Base-by-base conservation (phyloP, 2,113 vertebrate genomes). In the Porphyrio hochstetteri region DNA sequence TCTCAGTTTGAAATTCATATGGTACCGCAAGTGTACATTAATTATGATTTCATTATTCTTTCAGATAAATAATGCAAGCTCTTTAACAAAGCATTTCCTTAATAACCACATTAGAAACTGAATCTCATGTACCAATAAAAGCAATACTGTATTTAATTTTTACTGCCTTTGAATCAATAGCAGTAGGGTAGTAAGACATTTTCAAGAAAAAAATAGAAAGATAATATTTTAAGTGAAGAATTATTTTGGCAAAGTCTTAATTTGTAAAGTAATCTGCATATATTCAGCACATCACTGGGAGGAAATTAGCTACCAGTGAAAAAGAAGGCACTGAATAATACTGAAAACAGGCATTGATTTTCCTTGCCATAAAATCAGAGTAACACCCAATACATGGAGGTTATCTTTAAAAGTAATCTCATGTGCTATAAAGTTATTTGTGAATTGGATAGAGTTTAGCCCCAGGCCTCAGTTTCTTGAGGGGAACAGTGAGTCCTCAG, bases 21-120 rank as follows among this genome's bases (percentile, higher is more conserved):
- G 10, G 16, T 81, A 80, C 70, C 28, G 2, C 33, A 36, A 81
- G 15, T 68, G 72, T 85, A 75, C 93, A 95, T 94, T 90, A 96
- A 94, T 97, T 97, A 97, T 77, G 48, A 95, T 97, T 97, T 97
- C 55, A 95, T 97, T 97, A 86, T 94, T 94, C 89, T 96, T 95
- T 96, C 91, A 97, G 95, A 97, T 96, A 97, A 98, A 97, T 97
- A 97, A 97, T 97, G 96, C 92, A 97, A 93, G 14, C 13, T 90
- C 76, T 96, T 96, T 96, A 96, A 97, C 91, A 96, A 97, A 96
- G 70, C 88, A 96, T 96, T 97, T 97, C 94, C 93, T 94, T 95
- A 88, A 84, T 84, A 92, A 86, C 72, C 74, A 63, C 82, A 89
- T 78, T 95, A 96, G 94, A 95, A 97, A 93, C 48, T 78, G 72